phyloP scores from a whole-genome alignment of 2,888 invertebrate genomes.

The Ormyrus thymus region DNA sequence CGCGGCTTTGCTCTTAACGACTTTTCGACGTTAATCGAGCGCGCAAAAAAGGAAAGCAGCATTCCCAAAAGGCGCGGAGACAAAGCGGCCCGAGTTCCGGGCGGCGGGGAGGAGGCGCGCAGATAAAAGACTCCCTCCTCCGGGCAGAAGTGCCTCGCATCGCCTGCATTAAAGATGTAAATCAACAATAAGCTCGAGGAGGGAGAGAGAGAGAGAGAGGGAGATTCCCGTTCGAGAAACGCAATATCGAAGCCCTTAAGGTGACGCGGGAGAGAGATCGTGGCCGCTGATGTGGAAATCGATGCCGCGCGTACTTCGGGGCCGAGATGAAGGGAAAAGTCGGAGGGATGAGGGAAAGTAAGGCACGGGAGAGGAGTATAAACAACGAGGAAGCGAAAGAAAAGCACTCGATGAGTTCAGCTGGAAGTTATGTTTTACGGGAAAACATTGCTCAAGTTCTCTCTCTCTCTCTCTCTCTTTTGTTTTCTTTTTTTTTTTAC shows the following conservation, averaged over 20 bases:
- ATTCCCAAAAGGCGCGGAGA: too few species aligned
- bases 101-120: too few species aligned
- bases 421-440: background rate
- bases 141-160: too few species aligned
- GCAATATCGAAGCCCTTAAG: constrained; percentile 50
- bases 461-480: too few species aligned
- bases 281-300: constrained; percentile 24
- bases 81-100: too few species aligned
- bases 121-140: too few species aligned
- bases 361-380: background rate
- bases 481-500: too few species aligned
- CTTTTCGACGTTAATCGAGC: constrained; percentile 48
- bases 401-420: background rate
- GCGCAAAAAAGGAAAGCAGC: constrained; percentile 13
- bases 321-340: background rate
- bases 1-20: background rate
- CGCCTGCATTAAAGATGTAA: constrained; percentile 24
- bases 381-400: background rate
- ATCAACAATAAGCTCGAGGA: constrained; percentile 43
- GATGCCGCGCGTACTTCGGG: background rate
- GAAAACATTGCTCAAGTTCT: background rate
- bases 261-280: constrained; percentile 28
- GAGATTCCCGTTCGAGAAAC: constrained; percentile 29
- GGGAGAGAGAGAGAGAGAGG: background rate
- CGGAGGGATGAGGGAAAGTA: background rate